Percentiles rank a stretch among this genome's conserved stretches.
These are phyloP conservation scores for Macaria liturata DNA, from an alignment of 2,888 invertebrate species.

Conservation along the genomic window DNA sequence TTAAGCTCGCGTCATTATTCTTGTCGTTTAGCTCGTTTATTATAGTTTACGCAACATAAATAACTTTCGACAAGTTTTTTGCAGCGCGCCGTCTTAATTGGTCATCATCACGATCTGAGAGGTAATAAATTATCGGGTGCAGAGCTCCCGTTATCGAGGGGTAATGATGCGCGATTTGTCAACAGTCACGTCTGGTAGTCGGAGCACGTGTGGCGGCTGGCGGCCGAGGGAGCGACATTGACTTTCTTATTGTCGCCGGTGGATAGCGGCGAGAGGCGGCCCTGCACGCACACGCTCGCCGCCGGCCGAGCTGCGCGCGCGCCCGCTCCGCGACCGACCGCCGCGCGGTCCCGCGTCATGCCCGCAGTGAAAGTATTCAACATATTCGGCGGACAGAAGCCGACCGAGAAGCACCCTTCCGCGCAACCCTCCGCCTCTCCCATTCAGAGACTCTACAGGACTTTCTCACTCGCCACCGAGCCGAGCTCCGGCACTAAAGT, in stretches of 20 bases:
- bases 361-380: slow-evolving; percentile 83
- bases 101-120: slow-evolving; percentile 24
- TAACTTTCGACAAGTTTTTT: slow-evolving; percentile 26
- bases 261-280: slow-evolving; percentile 55
- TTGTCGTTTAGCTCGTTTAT: slow-evolving; percentile 2
- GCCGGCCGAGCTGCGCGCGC: slow-evolving; percentile 77
- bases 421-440: slow-evolving; percentile 63
- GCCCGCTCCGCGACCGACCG: slow-evolving; percentile 66
- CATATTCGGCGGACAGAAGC: slow-evolving; percentile 82
- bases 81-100: slow-evolving; percentile 22
- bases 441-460: slow-evolving; percentile 80
- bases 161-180: slow-evolving; percentile 54
- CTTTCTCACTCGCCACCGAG: slow-evolving; percentile 74
- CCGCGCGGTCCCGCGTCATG: slow-evolving; percentile 77
- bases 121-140: slow-evolving; percentile 31
- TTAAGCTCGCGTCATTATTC: not conserved
- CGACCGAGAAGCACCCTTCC: slow-evolving; percentile 71
- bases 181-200: slow-evolving; percentile 31
- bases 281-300: slow-evolving; percentile 66
- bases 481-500: slow-evolving; percentile 67
- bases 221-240: slow-evolving; percentile 72
- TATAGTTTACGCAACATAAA: slow-evolving; percentile 15
- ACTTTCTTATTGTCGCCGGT: slow-evolving; percentile 71
- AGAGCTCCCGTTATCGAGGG: slow-evolving; percentile 33
- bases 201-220: slow-evolving; percentile 41